Evolutionary conservation across 2,888 invertebrate genomes (phyloP), one percentile per base, ranked within the genome.

Genomic region (Agrotis ipsilon): DNA sequence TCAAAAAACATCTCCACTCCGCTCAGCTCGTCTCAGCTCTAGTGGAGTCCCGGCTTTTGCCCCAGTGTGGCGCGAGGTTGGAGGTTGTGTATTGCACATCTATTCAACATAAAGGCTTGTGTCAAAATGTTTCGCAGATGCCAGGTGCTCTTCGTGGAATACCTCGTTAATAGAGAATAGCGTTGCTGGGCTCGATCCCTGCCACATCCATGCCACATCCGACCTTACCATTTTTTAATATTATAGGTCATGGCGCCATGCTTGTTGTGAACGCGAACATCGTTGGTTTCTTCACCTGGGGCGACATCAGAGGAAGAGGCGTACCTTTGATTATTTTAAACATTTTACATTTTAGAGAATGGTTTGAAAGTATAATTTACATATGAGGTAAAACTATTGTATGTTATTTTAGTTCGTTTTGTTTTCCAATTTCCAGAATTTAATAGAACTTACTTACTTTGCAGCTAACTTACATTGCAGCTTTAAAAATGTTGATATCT

Each of bases 201-300:
- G 39, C 11, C 2, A 39, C 39, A 11, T 1, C 11, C 11, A 2
- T 39, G 11, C 9, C 9, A 39, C 2, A 39, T 39, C 39, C 1
- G 1, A 39, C 39, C 39, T 39, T 39, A 39, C 39, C 39, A 14
- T 32, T 55, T 39, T n/a, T 51, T 16, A 5, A 48, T 51, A 21
- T 92, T 90, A 59, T 83, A 94, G 94, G 85, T 77, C 91, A 92
- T 61, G 94, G 94, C 19, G 90, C 92, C 1, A 75, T 90, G 48
- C 57, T 93, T 32, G 72, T 84, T 5, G 71, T 86, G 27, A 77
- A 89, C 27, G 82, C 87, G 0, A 78, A 86, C 54, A 74, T 90
- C 24, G 74, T 90, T 27, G 94, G 94, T 39, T 86, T 92, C 68
- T 91, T 91, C 80, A 88, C 93, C 2, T 94, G 94, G 94, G 94